Conservation (phyloP, 2,113 vertebrate species). For the Setophaga kirtlandii region DNA sequence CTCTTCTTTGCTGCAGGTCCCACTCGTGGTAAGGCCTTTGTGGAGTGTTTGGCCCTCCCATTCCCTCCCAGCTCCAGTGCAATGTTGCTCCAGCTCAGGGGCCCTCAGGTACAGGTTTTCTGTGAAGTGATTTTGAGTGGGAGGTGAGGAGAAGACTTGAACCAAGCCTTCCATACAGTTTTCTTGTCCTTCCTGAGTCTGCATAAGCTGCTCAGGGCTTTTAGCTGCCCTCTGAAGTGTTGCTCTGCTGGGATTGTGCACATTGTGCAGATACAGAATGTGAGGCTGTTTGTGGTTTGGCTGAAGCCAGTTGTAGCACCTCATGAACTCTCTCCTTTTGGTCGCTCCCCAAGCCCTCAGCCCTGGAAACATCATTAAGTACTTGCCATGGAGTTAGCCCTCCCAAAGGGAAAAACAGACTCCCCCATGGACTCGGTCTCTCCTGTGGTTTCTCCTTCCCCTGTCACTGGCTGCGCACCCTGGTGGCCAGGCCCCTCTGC, state of each 20-base stretch:
- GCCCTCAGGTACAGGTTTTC: background rate
- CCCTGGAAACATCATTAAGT: too few species aligned
- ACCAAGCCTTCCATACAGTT: background rate
- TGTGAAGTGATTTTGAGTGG: background rate
- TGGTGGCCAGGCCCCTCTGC: too few species aligned
- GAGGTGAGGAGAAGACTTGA: background rate
- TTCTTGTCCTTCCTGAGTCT: background rate
- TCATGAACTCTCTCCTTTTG: too few species aligned
- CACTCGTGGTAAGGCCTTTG: slow-evolving; percentile 88
- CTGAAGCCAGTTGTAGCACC: background rate
- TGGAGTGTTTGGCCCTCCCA: background rate
- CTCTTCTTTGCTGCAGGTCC: slow-evolving; percentile 94
- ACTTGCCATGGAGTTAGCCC: too few species aligned
- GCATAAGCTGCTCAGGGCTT: background rate
- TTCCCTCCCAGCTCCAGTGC: background rate
- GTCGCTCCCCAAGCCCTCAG: too few species aligned
- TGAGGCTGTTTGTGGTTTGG: background rate
- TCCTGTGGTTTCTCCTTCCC: too few species aligned
- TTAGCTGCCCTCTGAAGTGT: background rate
- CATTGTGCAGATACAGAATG: background rate
- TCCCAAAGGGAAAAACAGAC: too few species aligned
- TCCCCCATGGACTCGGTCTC: too few species aligned
- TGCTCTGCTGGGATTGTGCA: background rate
- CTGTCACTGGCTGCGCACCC: too few species aligned
- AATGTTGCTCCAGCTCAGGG: background rate